phyloP scores from a whole-genome alignment of 2,113 vertebrate genomes.

The Gadus macrocephalus region DNA sequence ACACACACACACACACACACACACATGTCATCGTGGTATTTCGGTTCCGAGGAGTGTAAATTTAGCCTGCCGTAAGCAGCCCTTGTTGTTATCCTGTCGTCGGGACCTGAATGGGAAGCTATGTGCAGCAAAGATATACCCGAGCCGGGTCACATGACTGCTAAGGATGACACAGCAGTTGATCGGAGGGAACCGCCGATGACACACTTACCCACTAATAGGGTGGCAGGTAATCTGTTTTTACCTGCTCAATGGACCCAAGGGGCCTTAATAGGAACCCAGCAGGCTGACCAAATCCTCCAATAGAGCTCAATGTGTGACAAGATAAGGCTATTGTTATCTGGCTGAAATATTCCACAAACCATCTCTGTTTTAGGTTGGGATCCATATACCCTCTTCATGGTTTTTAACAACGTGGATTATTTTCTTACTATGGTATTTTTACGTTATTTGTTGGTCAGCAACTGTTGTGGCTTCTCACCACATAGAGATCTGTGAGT shows the following conservation, averaged over 20 bases:
- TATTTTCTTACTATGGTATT: too few relatives aligned
- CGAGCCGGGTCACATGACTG: constrained; percentile 29
- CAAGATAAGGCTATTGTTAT: constrained; percentile 38
- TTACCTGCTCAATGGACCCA: constrained; percentile 46
- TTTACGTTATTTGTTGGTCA: neutral
- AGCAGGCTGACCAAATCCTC: constrained; percentile 37
- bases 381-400: neutral
- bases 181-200: constrained; percentile 44
- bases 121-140: constrained; percentile 5
- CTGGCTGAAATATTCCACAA: constrained; percentile 49
- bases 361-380: constrained; percentile 36
- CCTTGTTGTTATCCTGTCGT: constrained; percentile 39
- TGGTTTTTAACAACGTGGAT: too few relatives aligned
- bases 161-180: constrained; percentile 49
- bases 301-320: constrained; percentile 53
- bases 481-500: neutral
- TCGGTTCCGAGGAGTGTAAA: constrained; percentile 42
- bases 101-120: constrained; percentile 13
- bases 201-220: constrained; percentile 59
- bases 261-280: constrained; percentile 23
- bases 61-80: constrained; percentile 53
- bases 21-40: constrained; percentile 43
- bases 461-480: neutral
- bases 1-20: constrained; percentile 1
- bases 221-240: constrained; percentile 58